These are phyloP conservation scores for Pterocles burchelli DNA, from an alignment of 2,113 vertebrate species.

Conservation along the genomic window DNA sequence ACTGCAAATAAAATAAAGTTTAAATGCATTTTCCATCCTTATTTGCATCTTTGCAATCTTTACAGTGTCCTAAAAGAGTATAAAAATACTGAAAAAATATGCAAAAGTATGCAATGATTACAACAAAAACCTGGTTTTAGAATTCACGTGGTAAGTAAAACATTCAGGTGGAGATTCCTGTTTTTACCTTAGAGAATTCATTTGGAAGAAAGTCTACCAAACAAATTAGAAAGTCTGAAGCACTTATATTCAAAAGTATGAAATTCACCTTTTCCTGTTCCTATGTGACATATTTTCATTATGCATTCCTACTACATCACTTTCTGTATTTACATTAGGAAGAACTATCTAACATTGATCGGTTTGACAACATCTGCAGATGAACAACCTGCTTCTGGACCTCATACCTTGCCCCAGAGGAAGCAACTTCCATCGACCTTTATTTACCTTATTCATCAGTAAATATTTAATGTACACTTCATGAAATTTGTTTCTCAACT, in stretches of 20 bases:
- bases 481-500: neutral
- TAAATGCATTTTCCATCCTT: neutral
- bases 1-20: neutral
- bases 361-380: neutral
- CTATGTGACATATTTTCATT: neutral
- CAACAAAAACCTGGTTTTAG: neutral
- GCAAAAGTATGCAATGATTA: neutral
- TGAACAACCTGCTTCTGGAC: neutral
- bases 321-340: neutral
- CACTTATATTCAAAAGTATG: neutral
- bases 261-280: neutral
- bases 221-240: neutral
- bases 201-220: neutral
- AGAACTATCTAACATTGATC: neutral
- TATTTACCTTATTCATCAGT: neutral
- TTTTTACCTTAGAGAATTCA: neutral
- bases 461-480: neutral
- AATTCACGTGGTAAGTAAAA: neutral
- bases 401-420: neutral
- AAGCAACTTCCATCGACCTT: neutral
- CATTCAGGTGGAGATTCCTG: neutral
- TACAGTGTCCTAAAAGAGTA: neutral
- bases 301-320: neutral
- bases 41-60: neutral
- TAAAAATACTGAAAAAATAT: neutral